Evolutionary conservation across 92 coral and sea anemone species (phyloP).

Genomic region (Epizoanthus scotinus): DNA sequence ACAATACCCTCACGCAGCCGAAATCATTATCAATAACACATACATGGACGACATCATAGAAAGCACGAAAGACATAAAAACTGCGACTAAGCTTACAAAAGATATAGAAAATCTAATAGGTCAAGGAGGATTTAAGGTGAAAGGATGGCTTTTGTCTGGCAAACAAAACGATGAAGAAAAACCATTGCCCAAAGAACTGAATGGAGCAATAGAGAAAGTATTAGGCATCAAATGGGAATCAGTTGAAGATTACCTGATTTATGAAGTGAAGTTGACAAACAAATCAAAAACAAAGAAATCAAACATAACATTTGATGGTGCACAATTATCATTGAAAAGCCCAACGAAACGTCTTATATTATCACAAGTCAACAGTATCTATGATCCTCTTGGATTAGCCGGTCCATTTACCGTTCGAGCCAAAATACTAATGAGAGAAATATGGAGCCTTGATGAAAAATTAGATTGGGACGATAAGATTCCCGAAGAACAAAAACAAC

Average conservation of each 20-base stretch:
- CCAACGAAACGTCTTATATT: conserved; percentile 48
- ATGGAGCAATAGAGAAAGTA: conserved; percentile 32
- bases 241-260: conserved; percentile 35
- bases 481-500: conserved; percentile 18
- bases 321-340: conserved; percentile 2
- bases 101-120: conserved; percentile 38
- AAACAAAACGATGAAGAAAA: not conserved
- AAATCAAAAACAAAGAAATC: conserved; percentile 1
- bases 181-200: too few species aligned
- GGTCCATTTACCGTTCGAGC: conserved; percentile 59
- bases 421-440: conserved; percentile 52
- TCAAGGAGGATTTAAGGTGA: conserved; percentile 48
- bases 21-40: not conserved
- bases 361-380: conserved; percentile 52
- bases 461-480: conserved; percentile 53
- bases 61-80: conserved; percentile 21
- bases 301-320: not conserved
- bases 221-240: conserved; percentile 42
- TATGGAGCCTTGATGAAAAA: conserved; percentile 34
- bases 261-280: conserved; percentile 40
- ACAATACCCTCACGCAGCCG: not conserved
- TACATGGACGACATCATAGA: conserved; percentile 31
- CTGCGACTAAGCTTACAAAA: conserved; percentile 18
- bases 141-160: conserved; percentile 43
- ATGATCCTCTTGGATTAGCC: conserved; percentile 55